Percentiles rank a stretch among this genome's conserved stretches.
phyloP scores from a whole-genome alignment of 2,888 invertebrate species.

The Elysia crispata region DNA sequence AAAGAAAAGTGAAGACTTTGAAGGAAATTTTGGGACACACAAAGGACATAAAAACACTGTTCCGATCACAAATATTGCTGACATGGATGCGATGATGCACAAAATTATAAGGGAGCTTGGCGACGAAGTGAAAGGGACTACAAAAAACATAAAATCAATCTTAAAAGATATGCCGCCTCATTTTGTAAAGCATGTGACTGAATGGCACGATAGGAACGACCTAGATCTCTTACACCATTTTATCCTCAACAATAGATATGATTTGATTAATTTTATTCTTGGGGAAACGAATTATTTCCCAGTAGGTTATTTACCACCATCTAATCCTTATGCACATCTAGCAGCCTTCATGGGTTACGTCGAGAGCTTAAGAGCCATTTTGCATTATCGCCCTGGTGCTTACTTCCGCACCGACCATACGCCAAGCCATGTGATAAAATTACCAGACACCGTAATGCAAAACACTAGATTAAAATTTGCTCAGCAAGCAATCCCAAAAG shows the following conservation, averaged over 20 bases:
- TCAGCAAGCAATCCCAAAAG: too few species aligned
- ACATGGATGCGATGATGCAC: neutral
- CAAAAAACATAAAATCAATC: neutral
- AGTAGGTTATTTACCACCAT: neutral
- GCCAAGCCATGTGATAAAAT: slow-evolving; percentile 13
- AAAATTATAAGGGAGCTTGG: neutral
- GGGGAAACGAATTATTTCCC: slow-evolving; percentile 16
- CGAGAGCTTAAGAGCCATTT: slow-evolving; percentile 28
- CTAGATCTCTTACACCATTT: slow-evolving; percentile 39
- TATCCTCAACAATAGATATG: slow-evolving; percentile 40
- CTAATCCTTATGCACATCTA: slow-evolving; percentile 43
- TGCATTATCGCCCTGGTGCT: slow-evolving; percentile 30
- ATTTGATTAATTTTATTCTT: slow-evolving; percentile 28
- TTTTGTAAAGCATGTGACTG: neutral
- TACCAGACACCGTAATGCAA: slow-evolving; percentile 1
- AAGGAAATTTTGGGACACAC: neutral
- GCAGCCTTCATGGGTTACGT: slow-evolving; percentile 36
- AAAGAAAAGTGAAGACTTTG: neutral
- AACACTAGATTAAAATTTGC: neutral
- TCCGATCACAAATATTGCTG: neutral
- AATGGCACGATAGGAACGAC: slow-evolving; percentile 25
- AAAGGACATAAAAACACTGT: neutral
- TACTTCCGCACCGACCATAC: slow-evolving; percentile 25
- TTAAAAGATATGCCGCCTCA: neutral
- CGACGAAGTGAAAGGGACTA: neutral